Base-by-base conservation (phyloP, 2,797 vertebrate genomes). In the Triplophysa bombifrons region DNA sequence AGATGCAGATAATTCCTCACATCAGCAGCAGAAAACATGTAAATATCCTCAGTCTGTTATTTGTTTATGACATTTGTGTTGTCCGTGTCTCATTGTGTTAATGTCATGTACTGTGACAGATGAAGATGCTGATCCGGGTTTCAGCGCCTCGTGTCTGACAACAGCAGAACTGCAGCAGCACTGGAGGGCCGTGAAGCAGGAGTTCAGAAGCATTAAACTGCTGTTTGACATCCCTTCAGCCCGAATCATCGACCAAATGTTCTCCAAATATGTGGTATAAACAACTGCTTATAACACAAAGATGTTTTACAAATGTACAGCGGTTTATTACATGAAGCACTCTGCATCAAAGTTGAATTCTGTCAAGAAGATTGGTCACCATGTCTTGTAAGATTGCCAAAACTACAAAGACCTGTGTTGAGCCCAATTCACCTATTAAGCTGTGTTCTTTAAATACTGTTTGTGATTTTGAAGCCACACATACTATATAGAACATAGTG, bases 131-230 rank as follows among this genome's bases (percentile, higher is more conserved):
- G 48, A 48, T 41, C 38, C 34, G 3, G 85, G 83, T 38, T 80
- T 91, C 61, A 88, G 91, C 68, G 92, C 93, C 66, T 93, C 92
- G 0, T 58, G 82, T 83, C 92, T 97, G 89, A 99, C 97, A 74
- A 99, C 97, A 0, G 92, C 91, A 81, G 94, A 99, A 86, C 95
- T 97, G 76, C 97, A 98, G 89, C 94, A 97, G 80, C 93, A 96
- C 11, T 94, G 93, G 95, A 90, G 79, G 76, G 90, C 84, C 0
- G 91, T 92, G 85, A 98, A 97, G 86, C 74, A 88, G 65, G 79
- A 67, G 11, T 87, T 92, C 74, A 93, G 90, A 67, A 90, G 92
- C 0, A 84, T 94, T 74, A 91, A 89, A 66, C 92, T 99, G 61
- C 90, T 97, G 80, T 98, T 99, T 78, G 95, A 97, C 86, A 95